Evolutionary conservation across 2,113 vertebrate genomes (phyloP), one percentile per base, ranked within the genome.

Genomic region (Nothoprocta pentlandii): DNA sequence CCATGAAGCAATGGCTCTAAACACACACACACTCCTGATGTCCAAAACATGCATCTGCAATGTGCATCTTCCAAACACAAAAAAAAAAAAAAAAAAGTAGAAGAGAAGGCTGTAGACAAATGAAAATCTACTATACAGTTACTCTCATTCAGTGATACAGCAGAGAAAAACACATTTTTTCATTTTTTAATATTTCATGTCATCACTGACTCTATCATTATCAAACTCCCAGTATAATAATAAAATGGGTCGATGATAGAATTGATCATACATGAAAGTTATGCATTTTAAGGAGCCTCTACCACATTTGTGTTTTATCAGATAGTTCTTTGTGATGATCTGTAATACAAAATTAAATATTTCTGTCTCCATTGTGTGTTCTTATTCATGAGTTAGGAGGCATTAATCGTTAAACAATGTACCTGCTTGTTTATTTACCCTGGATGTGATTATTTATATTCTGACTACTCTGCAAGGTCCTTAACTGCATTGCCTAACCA

Each of bases 321-420:
- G 89, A 97, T 95, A 95, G 85, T 84, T 97, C 91, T 94, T 97
- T 97, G 97, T 97, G 93, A 90, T 97, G 97, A 95, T 96, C 84
- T 96, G 92, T 95, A 97, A 97, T 92, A 91, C 83, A 91, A 95
- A 97, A 97, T 97, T 96, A 95, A 97, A 95, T 97, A 97, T 97
- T 97, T 97, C 95, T 95, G 4, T 93, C 87, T 97, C 92, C 20
- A 15, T 87, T 95, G 67, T 94, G 69, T 76, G 85, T 88, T 96
- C 54, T 96, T 97, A 94, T 97, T 96, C 94, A 96, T 97, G 91
- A 97, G 88, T 61, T 94, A 66, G 80, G 53, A 66, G 80, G 53
- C 89, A 97, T 97, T 97, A 97, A 94, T 89, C 1, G 5, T 96
- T 97, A 95, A 95, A 95, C 81, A 94, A 95, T 94, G 73, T 92